Evolutionary conservation across 2,113 vertebrate species (phyloP), one percentile per base, ranked within the genome.

Genomic region (Saccopteryx leptura): DNA sequence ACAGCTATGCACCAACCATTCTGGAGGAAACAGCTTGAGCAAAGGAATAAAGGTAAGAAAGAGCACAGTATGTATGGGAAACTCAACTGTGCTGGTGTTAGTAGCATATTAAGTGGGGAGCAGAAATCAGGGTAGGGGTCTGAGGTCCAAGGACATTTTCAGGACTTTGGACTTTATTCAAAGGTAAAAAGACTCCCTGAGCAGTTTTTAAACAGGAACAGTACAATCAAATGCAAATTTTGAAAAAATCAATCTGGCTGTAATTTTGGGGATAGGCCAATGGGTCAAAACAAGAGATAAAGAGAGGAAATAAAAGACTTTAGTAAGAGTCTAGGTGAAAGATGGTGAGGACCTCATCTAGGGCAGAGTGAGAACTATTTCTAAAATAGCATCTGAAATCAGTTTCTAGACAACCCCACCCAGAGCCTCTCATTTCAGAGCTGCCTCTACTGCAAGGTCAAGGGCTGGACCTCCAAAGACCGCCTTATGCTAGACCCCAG

Each of bases 61-160:
- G n/a, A 72, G 39, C 7, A 2, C 6, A 5, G 0, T 24, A 4
- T 13, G 6, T 0, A 31, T 10, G 75, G 15, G 26, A n/a, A 39
- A 33, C 23, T 63, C 18, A 58, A 1, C 15, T 28, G 39, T 4
- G 5, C 9, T 26, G 5, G 19, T 19, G 3, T 28, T 23, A 14
- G 23, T 2, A 39, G 58, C 28, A 4, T n/a, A 1, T 50, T 19
- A 28, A 83, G 31, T 23, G 21, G 11, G n/a, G 7, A 19, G 80
- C n/a, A 48, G 14, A 46, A 69, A 8, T 23, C 56, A 11, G 31
- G 14, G 8, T 19, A 11, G n/a, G 39, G 9, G 28, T 56, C 39
- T 24, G 58, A 68, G n/a, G 15, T 81, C 68, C 58, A 31, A 39
- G 24, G 81, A 75, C 9, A 19, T 17, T 79, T 90, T 68, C 5